These are phyloP conservation scores for Malacosoma neustria DNA, from an alignment of 2,888 invertebrate genomes.

Conservation along the genomic window DNA sequence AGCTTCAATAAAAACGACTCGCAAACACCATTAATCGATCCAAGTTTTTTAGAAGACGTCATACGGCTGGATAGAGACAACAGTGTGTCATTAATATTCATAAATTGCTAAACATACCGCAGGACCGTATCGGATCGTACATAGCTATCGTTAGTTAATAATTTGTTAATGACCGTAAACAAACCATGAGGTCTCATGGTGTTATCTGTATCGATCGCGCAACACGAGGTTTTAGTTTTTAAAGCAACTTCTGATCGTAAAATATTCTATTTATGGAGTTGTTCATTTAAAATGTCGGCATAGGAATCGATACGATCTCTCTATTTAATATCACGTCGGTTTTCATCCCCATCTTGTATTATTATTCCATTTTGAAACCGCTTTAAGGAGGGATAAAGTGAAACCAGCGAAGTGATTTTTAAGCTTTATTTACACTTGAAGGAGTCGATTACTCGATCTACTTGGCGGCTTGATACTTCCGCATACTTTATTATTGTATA, in stretches of 20 bases:
- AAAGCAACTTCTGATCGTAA: not conserved
- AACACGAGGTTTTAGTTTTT: not conserved
- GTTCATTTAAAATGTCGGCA: not conserved
- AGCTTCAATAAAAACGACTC: not conserved
- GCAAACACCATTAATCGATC: not conserved
- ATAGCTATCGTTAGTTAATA: slow-evolving; percentile 2
- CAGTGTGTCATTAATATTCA: not conserved
- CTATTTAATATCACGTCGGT: slow-evolving; percentile 8
- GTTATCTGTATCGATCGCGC: slow-evolving; percentile 1
- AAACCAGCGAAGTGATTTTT: slow-evolving; percentile 44
- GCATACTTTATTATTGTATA: too few relatives aligned
- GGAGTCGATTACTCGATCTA: slow-evolving; percentile 32
- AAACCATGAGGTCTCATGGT: slow-evolving; percentile 1
- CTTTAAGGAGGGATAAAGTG: slow-evolving; percentile 30
- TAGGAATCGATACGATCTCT: slow-evolving; percentile 6
- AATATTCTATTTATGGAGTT: not conserved
- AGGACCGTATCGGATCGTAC: not conserved
- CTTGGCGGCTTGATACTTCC: slow-evolving; percentile 12
- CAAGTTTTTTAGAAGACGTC: not conserved
- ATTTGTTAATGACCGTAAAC: not conserved
- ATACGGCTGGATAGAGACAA: not conserved
- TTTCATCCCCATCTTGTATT: slow-evolving; percentile 11
- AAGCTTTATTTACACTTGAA: slow-evolving; percentile 45
- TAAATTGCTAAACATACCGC: not conserved
- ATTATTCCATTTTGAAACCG: slow-evolving; percentile 32